Conservation (phyloP, 2,888 invertebrate genomes). For the Acrocera orbiculus region DNA sequence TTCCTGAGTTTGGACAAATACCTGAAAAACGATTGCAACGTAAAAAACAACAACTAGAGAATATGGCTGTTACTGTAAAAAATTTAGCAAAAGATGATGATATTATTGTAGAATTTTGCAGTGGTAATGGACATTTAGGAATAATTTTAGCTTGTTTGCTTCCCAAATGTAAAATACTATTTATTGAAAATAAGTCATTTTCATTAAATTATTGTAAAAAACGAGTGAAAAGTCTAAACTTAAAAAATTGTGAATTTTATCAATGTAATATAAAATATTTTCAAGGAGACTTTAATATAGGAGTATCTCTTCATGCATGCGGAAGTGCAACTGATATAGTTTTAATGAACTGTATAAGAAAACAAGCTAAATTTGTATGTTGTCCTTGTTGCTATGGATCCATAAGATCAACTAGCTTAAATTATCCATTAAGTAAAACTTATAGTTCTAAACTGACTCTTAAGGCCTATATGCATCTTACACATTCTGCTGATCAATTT, state of each 20-base stretch:
- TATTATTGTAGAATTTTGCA: conserved; percentile 81
- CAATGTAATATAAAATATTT: conserved; percentile 89
- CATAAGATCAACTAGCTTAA: conserved; percentile 56
- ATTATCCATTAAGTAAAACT: conserved; percentile 62
- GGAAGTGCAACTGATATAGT: conserved; percentile 90
- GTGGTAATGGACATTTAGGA: conserved; percentile 86
- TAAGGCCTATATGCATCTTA: conserved; percentile 59
- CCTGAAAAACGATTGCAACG: conserved; percentile 53
- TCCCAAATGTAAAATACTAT: conserved; percentile 57
- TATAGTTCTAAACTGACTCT: conserved; percentile 33
- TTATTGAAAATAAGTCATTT: conserved; percentile 84
- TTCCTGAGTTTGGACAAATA: conserved; percentile 61
- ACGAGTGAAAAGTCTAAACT: conserved; percentile 44
- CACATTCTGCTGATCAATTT: conserved; percentile 86
- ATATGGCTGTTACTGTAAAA: conserved; percentile 58
- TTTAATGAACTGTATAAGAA: conserved; percentile 59
- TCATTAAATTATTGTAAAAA: conserved; percentile 58
- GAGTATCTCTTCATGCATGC: conserved; percentile 82
- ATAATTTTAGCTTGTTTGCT: conserved; percentile 64
- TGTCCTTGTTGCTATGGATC: conserved; percentile 93
- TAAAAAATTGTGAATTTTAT: conserved; percentile 59
- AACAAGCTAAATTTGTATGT: conserved; percentile 64
- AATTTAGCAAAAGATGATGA: conserved; percentile 48
- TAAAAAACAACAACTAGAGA: conserved; percentile 77
- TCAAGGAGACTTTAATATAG: conserved; percentile 62